Conservation (phyloP, 2,797 vertebrate species). For the Onychomys arenicola region DNA sequence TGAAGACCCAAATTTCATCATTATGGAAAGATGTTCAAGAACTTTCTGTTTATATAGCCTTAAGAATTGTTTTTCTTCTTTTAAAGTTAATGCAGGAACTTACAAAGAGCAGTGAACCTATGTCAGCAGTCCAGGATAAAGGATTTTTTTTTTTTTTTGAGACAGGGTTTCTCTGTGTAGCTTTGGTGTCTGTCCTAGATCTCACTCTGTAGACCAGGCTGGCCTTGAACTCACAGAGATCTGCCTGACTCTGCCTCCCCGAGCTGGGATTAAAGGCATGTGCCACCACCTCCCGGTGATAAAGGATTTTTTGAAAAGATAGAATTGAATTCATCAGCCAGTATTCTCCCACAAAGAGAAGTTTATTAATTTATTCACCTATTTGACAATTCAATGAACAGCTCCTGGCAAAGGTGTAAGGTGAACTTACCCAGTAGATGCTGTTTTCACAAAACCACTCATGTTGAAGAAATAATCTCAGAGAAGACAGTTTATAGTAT, state of each 20-base stretch:
- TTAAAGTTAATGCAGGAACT: conserved; percentile 37
- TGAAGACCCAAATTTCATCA: conserved; percentile 1
- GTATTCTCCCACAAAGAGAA: conserved; percentile 20
- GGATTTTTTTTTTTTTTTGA: neutral
- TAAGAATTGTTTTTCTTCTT: neutral
- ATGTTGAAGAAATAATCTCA: neutral
- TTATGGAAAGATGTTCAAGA: conserved; percentile 8
- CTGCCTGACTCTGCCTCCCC: no score
- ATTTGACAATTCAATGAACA: neutral
- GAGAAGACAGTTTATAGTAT: conserved; percentile 28
- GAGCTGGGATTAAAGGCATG: no score
- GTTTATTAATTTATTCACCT: conserved; percentile 13
- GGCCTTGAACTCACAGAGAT: no score
- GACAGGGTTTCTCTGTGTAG: no score
- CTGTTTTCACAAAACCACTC: neutral
- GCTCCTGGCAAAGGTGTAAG: neutral
- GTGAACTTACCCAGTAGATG: neutral
- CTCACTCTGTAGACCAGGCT: no score
- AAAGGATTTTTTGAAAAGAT: neutral
- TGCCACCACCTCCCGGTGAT: no score
- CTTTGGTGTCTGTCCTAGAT: no score
- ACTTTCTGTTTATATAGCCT: conserved; percentile 10
- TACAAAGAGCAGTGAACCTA: conserved; percentile 12
- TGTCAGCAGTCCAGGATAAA: conserved; percentile 7
- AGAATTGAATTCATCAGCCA: conserved; percentile 30